Base-by-base conservation (phyloP, 2,797 vertebrate genomes). In the Cryptoblepharus egeriae region DNA sequence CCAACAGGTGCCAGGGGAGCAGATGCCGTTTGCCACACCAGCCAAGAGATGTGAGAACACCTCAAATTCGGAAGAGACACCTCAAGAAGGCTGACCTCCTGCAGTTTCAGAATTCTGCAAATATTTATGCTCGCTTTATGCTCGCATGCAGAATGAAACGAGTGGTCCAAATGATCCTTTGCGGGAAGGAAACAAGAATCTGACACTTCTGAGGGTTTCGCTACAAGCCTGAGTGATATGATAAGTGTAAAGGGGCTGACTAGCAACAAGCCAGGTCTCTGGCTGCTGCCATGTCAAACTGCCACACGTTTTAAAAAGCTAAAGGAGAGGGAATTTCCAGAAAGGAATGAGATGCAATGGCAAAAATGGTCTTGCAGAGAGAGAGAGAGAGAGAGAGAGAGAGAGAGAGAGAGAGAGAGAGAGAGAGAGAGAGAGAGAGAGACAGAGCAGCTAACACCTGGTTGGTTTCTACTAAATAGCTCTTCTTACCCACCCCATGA, bases 1-100 rank as follows among this genome's bases (percentile, higher is more conserved):
- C 77, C 72, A 82, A 63, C 77, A 79, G 81, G 81, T 86, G 73
- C 73, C 68, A 61, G 63, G 52, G 85, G 75, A 83, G 74, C 73
- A 58, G 77, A 68, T 63, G 75, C 45, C 42, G 16, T 75, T 85
- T 70, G 80, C 57, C n/a, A 57, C 45, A 30, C 60, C 67, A 79
- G 77, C 63, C 73, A 80, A 58, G 74, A 75, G 49, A 85, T 42
- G 64, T 42, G 35, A 64, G 64, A 45, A 70, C 26, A 3, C 35
- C 75, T 79, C 71, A 1, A 7, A 79, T 61, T 79, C 42, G 30
- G 64, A 71, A 75, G 45, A 10, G n/a, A 74, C 61, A 16, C 42
- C 71, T 75, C 71, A 7, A n/a, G 81, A 76, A 73, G 32, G 16
- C 73, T 72, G 67, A 55, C 60, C 63, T 71, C 52, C 37, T 3